These are phyloP conservation scores for Camelus bactrianus DNA, from an alignment of 2,113 vertebrate species.

Conservation along the genomic window DNA sequence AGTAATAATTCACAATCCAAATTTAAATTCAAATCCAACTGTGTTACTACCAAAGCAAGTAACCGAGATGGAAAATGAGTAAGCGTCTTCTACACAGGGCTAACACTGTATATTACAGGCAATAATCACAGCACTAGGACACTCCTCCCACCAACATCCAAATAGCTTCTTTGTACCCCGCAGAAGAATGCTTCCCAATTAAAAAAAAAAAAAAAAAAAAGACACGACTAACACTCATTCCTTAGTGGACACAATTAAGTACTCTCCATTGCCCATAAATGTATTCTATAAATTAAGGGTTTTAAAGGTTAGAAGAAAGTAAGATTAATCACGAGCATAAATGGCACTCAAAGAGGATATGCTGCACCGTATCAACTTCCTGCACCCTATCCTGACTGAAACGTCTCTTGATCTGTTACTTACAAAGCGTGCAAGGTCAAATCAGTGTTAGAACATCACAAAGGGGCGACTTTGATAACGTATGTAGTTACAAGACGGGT, in stretches of 20 bases:
- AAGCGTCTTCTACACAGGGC: background rate
- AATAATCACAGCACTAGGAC: background rate
- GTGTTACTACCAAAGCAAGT: conserved; percentile 56
- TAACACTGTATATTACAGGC: background rate
- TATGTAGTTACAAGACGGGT: background rate
- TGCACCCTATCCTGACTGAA: background rate
- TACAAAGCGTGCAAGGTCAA: background rate
- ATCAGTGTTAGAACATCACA: background rate
- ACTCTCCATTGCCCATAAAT: background rate
- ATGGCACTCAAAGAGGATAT: background rate
- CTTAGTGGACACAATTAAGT: conserved; percentile 16
- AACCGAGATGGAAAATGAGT: background rate
- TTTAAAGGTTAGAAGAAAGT: conserved; percentile 38
- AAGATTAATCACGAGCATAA: conserved; percentile 4
- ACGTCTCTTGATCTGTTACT: background rate
- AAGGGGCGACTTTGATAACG: background rate
- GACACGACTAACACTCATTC: conserved; percentile 13
- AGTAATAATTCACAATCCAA: background rate
- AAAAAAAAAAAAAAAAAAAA: conserved; percentile 32
- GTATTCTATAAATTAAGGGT: background rate
- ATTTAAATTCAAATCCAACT: conserved; percentile 52
- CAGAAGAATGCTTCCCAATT: background rate
- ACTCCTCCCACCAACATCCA: background rate
- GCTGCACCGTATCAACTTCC: background rate
- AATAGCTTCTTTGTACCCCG: background rate